Base-by-base conservation (phyloP, 2,888 invertebrate species). In the Belgica antarctica region DNA sequence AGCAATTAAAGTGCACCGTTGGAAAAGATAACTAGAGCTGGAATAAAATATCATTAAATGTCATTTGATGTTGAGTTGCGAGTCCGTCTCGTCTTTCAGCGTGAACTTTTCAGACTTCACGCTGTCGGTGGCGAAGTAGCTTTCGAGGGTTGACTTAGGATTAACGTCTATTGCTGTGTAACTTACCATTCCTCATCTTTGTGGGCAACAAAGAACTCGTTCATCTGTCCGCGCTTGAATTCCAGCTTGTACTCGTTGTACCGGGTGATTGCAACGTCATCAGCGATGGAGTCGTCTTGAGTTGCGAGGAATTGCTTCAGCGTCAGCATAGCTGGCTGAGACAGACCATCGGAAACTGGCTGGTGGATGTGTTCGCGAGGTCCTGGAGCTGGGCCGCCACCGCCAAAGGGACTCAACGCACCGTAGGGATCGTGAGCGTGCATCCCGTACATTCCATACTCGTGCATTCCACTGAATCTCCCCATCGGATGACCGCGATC, bases 141-240 rank as follows among this genome's bases (percentile, higher is more conserved):
- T 10, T 34, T 34, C 34, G 10, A 34, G 34, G 8, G 8, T 8
- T 34, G 8, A 10, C 10, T 34, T 34, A 8, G 34, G 8, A 34
- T 34, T 10, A 34, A 7, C 34, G 10, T 34, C 34, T 10, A 10
- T 8, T 34, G 7, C 10, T 7, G 7, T 34, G 34, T 8, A 34
- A 71, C 91, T 84, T 86, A 98, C 99, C 99, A 99, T 89, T 99
- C 99, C 81, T 99, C 98, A 77, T 99, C 98, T 82, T 99, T 99
- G 83, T 99, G 99, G 59, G 93, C 91, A 75, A 97, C 90, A 82
- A 99, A 99, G 83, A 99, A 99, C 79, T 98, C 96, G 82, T 96
- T 96, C 70, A 98, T 86, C 79, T 98, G 98, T 78, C 96, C 95
- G 69, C 94, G 85, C 76, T 92, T 90, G 80, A 97, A 99, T 76